Base-by-base conservation (phyloP, 2,797 vertebrate species). In the Parauchenoglanis punctatus region DNA sequence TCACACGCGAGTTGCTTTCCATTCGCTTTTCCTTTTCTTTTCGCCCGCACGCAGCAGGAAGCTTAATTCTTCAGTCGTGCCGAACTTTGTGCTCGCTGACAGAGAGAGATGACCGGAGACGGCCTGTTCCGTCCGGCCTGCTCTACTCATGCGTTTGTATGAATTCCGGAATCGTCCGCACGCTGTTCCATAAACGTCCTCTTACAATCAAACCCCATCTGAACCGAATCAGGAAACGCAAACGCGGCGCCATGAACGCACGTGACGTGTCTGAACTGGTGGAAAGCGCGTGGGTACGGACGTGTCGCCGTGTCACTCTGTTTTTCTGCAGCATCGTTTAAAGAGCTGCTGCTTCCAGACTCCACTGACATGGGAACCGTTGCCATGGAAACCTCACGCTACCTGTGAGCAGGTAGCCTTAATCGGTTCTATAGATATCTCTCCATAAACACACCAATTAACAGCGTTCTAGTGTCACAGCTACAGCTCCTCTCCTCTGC, bases 331-430 rank as follows among this genome's bases (percentile, higher is more conserved):
- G 80, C 59, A 81, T 23, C 8, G 8, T 78, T 31, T 31, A 31
- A 58, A 54, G 70, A 28, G 76, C 7, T 15, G 58, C 80, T 46
- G 44, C 76, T 70, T 61, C 25, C 76, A 20, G 70, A 85, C 78
- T 68, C 25, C 20, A 25, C 54, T 13, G 77, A 80, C 54, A 59
- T 35, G 63, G 52, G 59, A 75, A 49, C 58, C 28, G 83, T 89
- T 59, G 52, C 88, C 46, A 88, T 89, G 85, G 87, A 87, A 89
- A 89, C 88, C 52, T 65, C 81, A 78, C n/a, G 3, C 78, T 85
- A 89, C 88, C 88, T 89, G 52, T n/a, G 76, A 46, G 73, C 72
- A 83, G 77, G 86, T 85, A 68, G 31, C 8, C 15, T 61, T 81
- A 81, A 81, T 40, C 31, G 6, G 31, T 65, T 35, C 70, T 77